Conservation (phyloP, 2,113 vertebrate genomes). For the Bos taurus region ARS-UCD2.0 NC_037348.1:61766001-61766500, state of each 20-base stretch:
- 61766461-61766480: background rate
- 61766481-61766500: fast-evolving
- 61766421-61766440: background rate
- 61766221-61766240: slow-evolving; percentile 45
- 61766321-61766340: fast-evolving
- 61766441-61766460: background rate
- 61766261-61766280: background rate
- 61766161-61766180: slow-evolving; percentile 37
- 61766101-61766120: slow-evolving; percentile 71
- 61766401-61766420: background rate
- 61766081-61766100: slow-evolving; percentile 76
- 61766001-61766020: slow-evolving; percentile 74
- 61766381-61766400: too few relatives aligned
- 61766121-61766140: slow-evolving; percentile 71
- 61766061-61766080: slow-evolving; percentile 79
- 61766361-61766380: fast-evolving
- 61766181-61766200: slow-evolving; percentile 59
- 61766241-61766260: background rate
- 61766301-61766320: background rate
- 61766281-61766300: background rate
- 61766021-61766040: slow-evolving; percentile 76
- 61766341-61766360: background rate
- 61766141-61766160: slow-evolving; percentile 59
- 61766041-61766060: slow-evolving; percentile 76
- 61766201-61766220: slow-evolving; percentile 43